These are phyloP conservation scores for Nemurella pictetii DNA, from an alignment of 2,888 invertebrate genomes.

Conservation along the genomic window DNA sequence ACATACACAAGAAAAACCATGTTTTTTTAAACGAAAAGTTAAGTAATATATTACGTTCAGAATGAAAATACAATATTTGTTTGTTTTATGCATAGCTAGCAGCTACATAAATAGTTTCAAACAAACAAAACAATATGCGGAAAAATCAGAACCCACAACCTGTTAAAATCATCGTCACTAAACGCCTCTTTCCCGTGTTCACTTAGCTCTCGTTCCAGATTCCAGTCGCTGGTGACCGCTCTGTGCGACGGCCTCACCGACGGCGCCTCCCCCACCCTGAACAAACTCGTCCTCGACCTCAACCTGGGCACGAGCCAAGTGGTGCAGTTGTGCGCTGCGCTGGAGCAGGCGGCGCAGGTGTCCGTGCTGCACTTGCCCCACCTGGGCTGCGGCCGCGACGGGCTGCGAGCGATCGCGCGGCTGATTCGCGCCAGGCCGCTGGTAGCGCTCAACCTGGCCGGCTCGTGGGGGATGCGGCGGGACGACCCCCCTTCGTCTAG, in stretches of 20 bases:
- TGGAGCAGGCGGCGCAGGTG: constrained; percentile 56
- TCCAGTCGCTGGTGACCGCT: constrained; percentile 59
- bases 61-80: no score
- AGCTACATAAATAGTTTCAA: no score
- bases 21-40: no score
- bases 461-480: constrained; percentile 56
- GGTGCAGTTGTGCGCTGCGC: constrained; percentile 56
- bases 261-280: constrained; percentile 50
- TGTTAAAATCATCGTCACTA: no score
- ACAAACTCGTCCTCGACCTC: constrained; percentile 58
- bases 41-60: no score
- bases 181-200: no score
- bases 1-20: no score
- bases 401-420: constrained; percentile 56
- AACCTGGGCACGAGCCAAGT: constrained; percentile 59
- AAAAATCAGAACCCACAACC: no score
- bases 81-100: no score
- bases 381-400: constrained; percentile 59
- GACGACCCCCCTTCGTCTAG: constrained; percentile 58
- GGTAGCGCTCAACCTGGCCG: constrained; percentile 56
- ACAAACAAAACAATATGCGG: no score
- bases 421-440: constrained; percentile 55
- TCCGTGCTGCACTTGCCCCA: constrained; percentile 59
- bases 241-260: constrained; percentile 52
- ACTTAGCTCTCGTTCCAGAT: constrained; percentile 47